phyloP scores from a whole-genome alignment of 2,888 invertebrate species.

The Hyppa rectilinea region DNA sequence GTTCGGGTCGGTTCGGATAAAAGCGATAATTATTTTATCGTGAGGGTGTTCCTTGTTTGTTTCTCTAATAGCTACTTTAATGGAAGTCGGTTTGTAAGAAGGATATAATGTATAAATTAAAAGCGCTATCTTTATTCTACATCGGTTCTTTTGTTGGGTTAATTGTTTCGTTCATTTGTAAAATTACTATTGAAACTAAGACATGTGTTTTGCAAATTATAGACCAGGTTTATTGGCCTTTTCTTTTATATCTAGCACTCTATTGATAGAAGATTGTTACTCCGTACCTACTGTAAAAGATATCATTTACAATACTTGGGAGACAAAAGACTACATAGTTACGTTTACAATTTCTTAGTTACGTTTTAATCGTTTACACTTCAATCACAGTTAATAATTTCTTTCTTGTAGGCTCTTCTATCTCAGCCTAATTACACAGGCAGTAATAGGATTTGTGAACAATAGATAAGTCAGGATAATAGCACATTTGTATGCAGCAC shows the following conservation, averaged over 20 bases:
- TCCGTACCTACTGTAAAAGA: too few species aligned
- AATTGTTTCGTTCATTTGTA: conserved; percentile 55
- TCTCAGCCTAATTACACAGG: conserved; percentile 42
- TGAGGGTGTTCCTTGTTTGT: conserved; percentile 88
- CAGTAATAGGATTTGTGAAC: conserved; percentile 52
- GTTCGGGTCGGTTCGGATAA: conserved; percentile 80
- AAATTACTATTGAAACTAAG: conserved; percentile 22
- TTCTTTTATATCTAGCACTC: too few species aligned
- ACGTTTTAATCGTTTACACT: too few species aligned
- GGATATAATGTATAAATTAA: conserved; percentile 83
- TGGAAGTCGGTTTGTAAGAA: conserved; percentile 82
- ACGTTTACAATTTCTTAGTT: too few species aligned
- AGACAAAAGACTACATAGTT: background rate
- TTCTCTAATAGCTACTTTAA: conserved; percentile 90
- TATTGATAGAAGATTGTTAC: too few species aligned
- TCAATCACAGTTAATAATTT: too few species aligned
- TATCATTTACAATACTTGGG: too few species aligned
- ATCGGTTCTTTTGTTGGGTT: conserved; percentile 68
- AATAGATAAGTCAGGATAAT: conserved; percentile 62
- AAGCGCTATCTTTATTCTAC: conserved; percentile 74
- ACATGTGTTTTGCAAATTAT: background rate
- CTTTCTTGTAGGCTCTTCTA: background rate
- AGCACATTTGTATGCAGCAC: conserved; percentile 76
- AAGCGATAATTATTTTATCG: conserved; percentile 90
- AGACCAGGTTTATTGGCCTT: background rate